Evolutionary conservation across 2,888 invertebrate genomes (phyloP).

Genomic region (Drosophila meridionalis): DNA sequence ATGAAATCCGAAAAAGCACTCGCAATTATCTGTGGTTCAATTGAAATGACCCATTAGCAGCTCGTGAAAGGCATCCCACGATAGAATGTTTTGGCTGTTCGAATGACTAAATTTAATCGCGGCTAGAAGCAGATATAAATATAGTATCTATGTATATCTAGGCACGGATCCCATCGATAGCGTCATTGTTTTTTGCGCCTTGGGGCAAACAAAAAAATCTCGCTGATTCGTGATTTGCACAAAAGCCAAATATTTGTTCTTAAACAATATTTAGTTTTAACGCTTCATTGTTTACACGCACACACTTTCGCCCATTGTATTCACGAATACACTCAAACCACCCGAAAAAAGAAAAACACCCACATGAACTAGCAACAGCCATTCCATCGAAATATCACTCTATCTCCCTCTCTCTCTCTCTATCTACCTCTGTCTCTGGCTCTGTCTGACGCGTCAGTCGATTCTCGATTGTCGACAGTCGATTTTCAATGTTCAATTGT

Average conservation of each 20-base stretch:
- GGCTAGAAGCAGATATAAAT: constrained; percentile 20
- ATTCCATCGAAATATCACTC: constrained; percentile 31
- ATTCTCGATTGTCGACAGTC: constrained; percentile 47
- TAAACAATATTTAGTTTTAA: constrained; percentile 79
- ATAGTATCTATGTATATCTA: constrained; percentile 9
- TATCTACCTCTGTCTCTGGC: constrained; percentile 12
- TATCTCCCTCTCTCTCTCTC: constrained; percentile 16
- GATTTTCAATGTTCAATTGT: constrained; percentile 62
- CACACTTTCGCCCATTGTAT: constrained; percentile 44
- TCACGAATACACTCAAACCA: constrained; percentile 32
- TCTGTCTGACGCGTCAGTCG: constrained; percentile 40
- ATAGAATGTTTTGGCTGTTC: constrained; percentile 24
- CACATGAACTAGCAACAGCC: constrained; percentile 61
- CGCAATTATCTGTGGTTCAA: constrained; percentile 60
- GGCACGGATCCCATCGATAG: constrained; percentile 59
- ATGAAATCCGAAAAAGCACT: constrained; percentile 14
- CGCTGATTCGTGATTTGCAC: constrained; percentile 74
- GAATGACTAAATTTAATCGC: constrained; percentile 61
- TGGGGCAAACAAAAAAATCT: constrained; percentile 35
- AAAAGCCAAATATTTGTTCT: constrained; percentile 78
- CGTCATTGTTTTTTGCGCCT: constrained; percentile 63
- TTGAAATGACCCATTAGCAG: constrained; percentile 80
- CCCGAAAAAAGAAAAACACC: constrained; percentile 25
- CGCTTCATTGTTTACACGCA: constrained; percentile 76
- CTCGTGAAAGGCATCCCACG: constrained; percentile 74